Conservation (phyloP, 2,113 vertebrate species). For the Kryptolebias marmoratus region DNA sequence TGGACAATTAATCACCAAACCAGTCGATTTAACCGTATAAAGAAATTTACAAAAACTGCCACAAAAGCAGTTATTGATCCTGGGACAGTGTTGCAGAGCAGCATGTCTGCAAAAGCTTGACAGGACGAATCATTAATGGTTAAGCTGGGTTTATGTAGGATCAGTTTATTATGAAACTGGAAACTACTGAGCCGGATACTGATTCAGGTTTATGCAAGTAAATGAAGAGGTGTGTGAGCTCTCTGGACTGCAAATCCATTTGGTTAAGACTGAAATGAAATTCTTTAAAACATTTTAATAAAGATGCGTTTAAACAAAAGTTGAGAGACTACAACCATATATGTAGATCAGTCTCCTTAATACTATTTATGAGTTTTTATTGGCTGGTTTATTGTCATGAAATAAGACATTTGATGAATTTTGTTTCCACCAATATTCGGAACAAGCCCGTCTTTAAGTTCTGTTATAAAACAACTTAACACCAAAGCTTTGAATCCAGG, state of each 20-base stretch:
- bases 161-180: background rate
- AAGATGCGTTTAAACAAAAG: no score
- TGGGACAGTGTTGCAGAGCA: background rate
- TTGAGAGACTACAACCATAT: no score
- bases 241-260: background rate
- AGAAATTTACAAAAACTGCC: conserved; percentile 34
- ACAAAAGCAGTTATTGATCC: conserved; percentile 43
- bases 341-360: no score
- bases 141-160: background rate
- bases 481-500: no score
- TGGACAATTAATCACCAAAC: conserved; percentile 47
- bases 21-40: conserved; percentile 34
- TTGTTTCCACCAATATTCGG: no score
- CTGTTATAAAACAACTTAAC: no score
- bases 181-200: conserved; percentile 1
- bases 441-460: no score
- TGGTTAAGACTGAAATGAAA: background rate
- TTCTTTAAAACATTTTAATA: background rate
- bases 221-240: background rate
- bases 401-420: no score
- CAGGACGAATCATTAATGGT: background rate
- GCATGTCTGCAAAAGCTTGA: conserved; percentile 29
- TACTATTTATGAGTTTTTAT: no score
- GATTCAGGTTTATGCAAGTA: background rate
- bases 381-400: no score